A percentile compares a stretch with the other conserved stretches of the same genome.
These are phyloP conservation scores for Leptopilina clavipes DNA, from an alignment of 1,140 invertebrate species.

Conservation along the genomic window DNA sequence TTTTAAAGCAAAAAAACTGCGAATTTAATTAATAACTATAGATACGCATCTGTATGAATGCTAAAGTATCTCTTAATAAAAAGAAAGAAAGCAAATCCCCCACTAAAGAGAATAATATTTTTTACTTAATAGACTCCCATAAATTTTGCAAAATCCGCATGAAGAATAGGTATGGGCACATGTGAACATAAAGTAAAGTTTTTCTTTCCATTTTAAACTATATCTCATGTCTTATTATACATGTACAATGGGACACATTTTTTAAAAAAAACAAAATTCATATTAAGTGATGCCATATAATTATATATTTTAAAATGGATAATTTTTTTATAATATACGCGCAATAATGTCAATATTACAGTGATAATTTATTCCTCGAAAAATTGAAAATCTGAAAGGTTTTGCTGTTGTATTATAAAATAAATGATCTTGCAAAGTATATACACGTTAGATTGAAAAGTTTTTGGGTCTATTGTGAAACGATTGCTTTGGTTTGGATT, in stretches of 20 bases:
- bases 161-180: background rate
- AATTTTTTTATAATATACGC: no score
- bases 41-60: no score
- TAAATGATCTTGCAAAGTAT: constrained; percentile 29
- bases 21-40: no score
- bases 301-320: no score
- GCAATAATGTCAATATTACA: no score
- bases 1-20: no score
- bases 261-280: no score
- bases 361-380: no score
- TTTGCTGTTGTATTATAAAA: background rate
- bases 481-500: constrained; percentile 12
- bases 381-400: no score
- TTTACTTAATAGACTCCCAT: constrained; percentile 20
- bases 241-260: no score
- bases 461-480: constrained; percentile 7
- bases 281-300: no score
- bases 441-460: constrained; percentile 12
- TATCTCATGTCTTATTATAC: no score
- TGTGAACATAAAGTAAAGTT: background rate
- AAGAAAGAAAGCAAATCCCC: background rate
- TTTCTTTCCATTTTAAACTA: background rate
- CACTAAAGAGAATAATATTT: constrained; percentile 20
- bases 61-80: background rate
- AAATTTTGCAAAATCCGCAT: constrained; percentile 1